Evolutionary conservation across 2,888 invertebrate species (phyloP), one percentile per base, ranked within the genome.

Genomic region (Maniola hyperantus): DNA sequence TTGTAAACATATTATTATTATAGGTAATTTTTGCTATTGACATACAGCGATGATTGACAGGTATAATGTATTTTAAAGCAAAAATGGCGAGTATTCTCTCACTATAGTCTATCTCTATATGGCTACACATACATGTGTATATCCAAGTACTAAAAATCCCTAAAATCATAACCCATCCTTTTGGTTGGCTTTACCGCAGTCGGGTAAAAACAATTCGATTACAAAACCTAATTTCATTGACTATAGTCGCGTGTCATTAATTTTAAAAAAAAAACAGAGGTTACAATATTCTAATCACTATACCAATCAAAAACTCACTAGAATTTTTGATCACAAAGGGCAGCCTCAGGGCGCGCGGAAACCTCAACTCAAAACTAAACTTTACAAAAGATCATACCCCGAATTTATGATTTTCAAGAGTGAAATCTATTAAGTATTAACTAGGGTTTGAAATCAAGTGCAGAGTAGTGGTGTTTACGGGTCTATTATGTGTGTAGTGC

Each of bases 261-360:
- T 69, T 69, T 66, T 48, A 65, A 65, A 59, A 59, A 65, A 59
- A 59, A 54, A 54, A 53, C 65, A n/a, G n/a, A n/a, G n/a, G n/a
- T 59, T 39, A 61, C 69, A 67, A 70, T 72, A 67, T 65, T 58
- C 62, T 67, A 72, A 70, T 72, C 68, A 67, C 42, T 33, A 53
- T 20, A 60, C 64, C 71, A 67, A 72, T 72, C 72, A 67, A 67
- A 67, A n/a, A 36, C 63, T 53, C 26, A 26, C 2, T 26, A 1
- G 26, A 26, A 26, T 26, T 58, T 50, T 51, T 62, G 67, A 69
- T 70, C 67, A 69, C 62, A 72, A 72, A 72, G 70, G 70, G 71
- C 69, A 34, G 72, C 72, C 71, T 57, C 63, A 57, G 70, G 72
- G 69, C 66, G 69, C 69, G 67, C 65, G 65, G 48, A 63, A 69